Evolutionary conservation across 2,113 vertebrate genomes (phyloP).

Genomic region (Lutjanus erythropterus): DNA sequence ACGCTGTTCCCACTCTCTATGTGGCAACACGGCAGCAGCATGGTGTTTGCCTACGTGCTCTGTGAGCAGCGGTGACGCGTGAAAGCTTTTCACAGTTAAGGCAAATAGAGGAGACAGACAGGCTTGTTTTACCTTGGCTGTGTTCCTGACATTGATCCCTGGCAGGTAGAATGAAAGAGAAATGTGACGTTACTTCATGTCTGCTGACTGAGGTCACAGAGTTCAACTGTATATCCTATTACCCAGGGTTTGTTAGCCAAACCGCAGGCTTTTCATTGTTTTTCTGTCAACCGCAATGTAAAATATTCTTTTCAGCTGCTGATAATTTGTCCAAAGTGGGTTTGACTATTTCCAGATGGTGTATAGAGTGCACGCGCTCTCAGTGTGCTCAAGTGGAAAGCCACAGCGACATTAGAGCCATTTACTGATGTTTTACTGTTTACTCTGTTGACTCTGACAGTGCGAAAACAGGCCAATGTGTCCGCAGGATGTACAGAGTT

Average conservation of each 20-base stretch:
- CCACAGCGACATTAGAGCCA: neutral
- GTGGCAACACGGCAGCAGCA: neutral
- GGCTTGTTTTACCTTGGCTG: slow-evolving; percentile 11
- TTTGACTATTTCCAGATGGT: neutral
- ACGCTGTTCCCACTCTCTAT: neutral
- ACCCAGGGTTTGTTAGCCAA: neutral
- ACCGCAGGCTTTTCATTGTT: neutral
- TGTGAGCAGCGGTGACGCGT: slow-evolving; percentile 42
- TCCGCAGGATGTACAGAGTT: neutral
- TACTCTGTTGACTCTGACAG: slow-evolving; percentile 16
- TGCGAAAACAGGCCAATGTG: neutral
- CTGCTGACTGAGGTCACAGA: neutral
- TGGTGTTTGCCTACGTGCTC: slow-evolving; percentile 68
- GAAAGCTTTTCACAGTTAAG: slow-evolving; percentile 1
- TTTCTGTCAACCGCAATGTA: neutral
- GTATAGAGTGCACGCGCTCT: neutral
- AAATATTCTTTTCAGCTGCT: neutral
- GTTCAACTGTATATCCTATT: neutral
- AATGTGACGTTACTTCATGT: neutral
- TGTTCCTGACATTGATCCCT: neutral
- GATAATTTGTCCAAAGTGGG: neutral
- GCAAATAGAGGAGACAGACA: neutral
- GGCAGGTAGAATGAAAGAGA: neutral
- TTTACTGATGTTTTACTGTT: neutral
- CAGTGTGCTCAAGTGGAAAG: neutral